Conservation (phyloP, 2,113 vertebrate genomes). For the Brienomyrus brachyistius region DNA sequence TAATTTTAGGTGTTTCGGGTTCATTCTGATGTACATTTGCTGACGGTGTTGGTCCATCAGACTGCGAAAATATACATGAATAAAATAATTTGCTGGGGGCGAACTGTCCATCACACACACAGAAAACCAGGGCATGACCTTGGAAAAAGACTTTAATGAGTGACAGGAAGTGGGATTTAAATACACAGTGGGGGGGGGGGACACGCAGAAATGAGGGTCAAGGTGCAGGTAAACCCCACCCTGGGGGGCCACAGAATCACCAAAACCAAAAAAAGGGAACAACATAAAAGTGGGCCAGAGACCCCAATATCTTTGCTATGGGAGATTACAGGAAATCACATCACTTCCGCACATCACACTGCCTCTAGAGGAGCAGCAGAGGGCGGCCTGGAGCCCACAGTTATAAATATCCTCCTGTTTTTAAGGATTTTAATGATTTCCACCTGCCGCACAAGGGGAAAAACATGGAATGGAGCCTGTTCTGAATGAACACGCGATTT, state of each 20-base stretch:
- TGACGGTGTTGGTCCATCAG: slow-evolving; percentile 42
- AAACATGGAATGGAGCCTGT: not conserved
- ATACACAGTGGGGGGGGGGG: not conserved
- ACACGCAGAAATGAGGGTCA: not conserved
- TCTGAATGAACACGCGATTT: not conserved
- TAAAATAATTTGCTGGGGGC: slow-evolving; percentile 17
- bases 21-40: not conserved
- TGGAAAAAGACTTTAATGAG: not conserved
- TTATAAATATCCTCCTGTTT: slow-evolving; percentile 13
- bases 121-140: not conserved
- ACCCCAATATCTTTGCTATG: not conserved
- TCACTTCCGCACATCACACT: not conserved
- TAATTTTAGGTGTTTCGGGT: not conserved
- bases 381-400: not conserved
- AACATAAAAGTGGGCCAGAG: not conserved
- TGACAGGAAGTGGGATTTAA: not conserved
- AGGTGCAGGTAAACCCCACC: not conserved
- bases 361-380: not conserved
- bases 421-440: slow-evolving; percentile 17
- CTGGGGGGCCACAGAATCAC: not conserved
- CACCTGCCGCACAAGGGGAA: not conserved
- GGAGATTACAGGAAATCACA: not conserved
- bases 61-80: slow-evolving; percentile 34
- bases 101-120: slow-evolving; percentile 35
- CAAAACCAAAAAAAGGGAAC: not conserved